Base-by-base conservation (phyloP, 2,888 invertebrate genomes). In the Troilus luridus region DNA sequence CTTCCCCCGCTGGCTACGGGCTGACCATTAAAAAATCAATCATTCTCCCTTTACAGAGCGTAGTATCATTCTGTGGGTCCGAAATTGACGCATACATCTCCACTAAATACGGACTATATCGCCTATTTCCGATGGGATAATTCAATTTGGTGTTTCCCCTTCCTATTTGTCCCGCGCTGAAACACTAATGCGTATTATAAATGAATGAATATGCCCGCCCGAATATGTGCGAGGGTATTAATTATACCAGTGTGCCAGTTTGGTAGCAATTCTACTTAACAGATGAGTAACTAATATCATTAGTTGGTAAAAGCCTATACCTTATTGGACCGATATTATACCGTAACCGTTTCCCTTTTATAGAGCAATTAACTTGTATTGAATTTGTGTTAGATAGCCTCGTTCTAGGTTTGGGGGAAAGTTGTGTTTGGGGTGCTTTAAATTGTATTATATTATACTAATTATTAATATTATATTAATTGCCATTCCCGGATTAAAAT, bases 11-110 rank as follows among this genome's bases (percentile, higher is more conserved):
- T 8, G 21, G n/a, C 56, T 12, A 12, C 11, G 1, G 11, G 12
- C n/a, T 85, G 85, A 56, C 56, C 85, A 58, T 85, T 85, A 54
- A 56, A n/a, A 41, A 58, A 58, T n/a, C 85, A 77, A 77, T 77
- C 41, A 41, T 77, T 41, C 7, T 8, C 27, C 0, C 27, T 77
- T 3, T 41, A 41, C 8, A 17, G 21, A 8, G 24, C 24, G 8
- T 77, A 17, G 72, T 77, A 77, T 41, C 41, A 41, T 14, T 77
- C 9, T 17, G 17, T 19, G 41, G 8, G 41, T 27, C 19, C 41
- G 19, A 77, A 77, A 77, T 19, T 12, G 14, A 27, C 72, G 6
- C 8, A 17, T 24, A 27, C 27, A 72, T 72, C 14, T 7, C 72
- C 27, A 72, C 27, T 1, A 14, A 14, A 14, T 72, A 10, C 64